Evolutionary conservation across 2,797 vertebrate genomes (phyloP), one percentile per base, ranked within the genome.

Genomic region (Premnoplex brunnescens): DNA sequence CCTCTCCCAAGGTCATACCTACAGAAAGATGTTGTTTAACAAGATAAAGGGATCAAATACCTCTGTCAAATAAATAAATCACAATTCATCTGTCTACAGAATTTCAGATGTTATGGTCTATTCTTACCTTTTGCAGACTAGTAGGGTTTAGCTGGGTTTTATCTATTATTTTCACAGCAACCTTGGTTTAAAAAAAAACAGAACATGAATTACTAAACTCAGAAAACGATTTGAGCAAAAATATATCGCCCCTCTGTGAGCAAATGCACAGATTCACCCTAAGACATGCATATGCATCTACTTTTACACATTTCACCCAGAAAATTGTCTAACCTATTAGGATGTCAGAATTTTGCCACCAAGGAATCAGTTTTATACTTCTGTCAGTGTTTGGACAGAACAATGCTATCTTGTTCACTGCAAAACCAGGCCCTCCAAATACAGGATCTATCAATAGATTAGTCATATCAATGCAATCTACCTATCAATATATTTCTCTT

Each of bases 131-230:
- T 97, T 99, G 99, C 96, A 99, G 98, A 95, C 99, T 99, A 77
- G 98, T 99, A 82, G 99, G 99, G 97, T 99, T 99, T 95, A 99
- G 97, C 93, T 99, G 99, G 54, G 99, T 99, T 97, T 99, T 99
- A 97, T 99, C 99, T 95, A 99, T 99, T 97, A 99, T 99, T 98
- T 99, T 99, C 96, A 99, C 98, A 84, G 99, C 99, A 85, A 99
- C 99, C 99, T 99, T 95, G 52, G 95, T 64, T 18, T 19, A 66
- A 66, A 4, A 39, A 12, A 48, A 14, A 49, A 49, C 48, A 46
- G 10, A 93, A 9, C 11, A 55, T 5, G 4, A 41, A 97, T 74
- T 67, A 91, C 68, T 84, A 82, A 95, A 83, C n/a, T 81, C 26
- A 68, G 60, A 93, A 93, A 75, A 97, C 56, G 4, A 3, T 60